Conservation (phyloP, 1,140 invertebrate genomes). For the Psilanteris sp. region DNA sequence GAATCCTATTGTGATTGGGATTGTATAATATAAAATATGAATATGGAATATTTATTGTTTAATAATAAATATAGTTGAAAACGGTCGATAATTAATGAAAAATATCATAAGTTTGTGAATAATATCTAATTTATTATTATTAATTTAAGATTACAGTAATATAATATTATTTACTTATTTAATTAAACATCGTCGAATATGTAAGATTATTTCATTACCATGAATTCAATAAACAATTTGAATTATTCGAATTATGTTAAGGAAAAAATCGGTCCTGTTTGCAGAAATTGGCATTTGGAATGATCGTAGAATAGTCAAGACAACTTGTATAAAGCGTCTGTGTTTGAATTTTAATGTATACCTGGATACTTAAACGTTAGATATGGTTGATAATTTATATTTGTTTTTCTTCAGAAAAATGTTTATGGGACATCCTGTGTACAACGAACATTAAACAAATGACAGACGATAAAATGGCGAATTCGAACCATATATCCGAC, state of each 20-base stretch:
- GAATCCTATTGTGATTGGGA: too few species aligned
- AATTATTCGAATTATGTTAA: slow-evolving; percentile 4
- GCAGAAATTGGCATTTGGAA: slow-evolving; percentile 9
- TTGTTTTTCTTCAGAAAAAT: slow-evolving; percentile 20
- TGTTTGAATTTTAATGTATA: slow-evolving; percentile 24
- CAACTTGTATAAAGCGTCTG: not conserved
- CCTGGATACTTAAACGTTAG: slow-evolving; percentile 12
- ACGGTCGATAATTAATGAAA: too few species aligned
- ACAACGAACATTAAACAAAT: slow-evolving; percentile 43
- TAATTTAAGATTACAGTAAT: too few species aligned
- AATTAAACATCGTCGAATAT: not conserved
- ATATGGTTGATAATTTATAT: slow-evolving; percentile 30
- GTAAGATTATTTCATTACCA: too few species aligned
- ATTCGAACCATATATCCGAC: slow-evolving; percentile 34
- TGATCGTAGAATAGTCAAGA: not conserved
- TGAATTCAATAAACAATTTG: not conserved
- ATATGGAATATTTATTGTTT: too few species aligned
- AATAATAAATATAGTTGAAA: too few species aligned
- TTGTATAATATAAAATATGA: too few species aligned
- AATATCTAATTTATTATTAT: too few species aligned
- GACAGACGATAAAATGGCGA: slow-evolving; percentile 35
- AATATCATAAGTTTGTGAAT: too few species aligned
- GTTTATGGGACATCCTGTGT: slow-evolving; percentile 12
- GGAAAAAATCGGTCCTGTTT: not conserved
- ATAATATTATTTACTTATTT: not conserved